Percentiles rank a stretch among this genome's conserved stretches.
Conservation (phyloP, 2,113 vertebrate genomes). For the Callorhinus ursinus region DNA sequence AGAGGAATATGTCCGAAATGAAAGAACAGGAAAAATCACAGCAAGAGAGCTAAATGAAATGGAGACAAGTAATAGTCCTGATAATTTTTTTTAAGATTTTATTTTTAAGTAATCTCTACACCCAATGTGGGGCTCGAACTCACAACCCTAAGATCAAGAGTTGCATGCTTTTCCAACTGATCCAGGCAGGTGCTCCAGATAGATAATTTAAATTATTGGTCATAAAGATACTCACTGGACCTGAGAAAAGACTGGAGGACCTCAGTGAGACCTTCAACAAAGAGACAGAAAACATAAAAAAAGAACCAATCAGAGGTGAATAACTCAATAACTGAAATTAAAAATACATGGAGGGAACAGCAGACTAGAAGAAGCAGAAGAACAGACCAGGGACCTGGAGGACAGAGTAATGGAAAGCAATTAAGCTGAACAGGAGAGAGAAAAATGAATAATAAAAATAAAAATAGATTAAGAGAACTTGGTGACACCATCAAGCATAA, state of each 20-base stretch:
- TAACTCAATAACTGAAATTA: neutral
- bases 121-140: neutral
- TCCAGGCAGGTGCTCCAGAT: neutral
- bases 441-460: neutral
- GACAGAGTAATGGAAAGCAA: neutral
- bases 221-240: neutral
- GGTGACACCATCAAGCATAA: neutral
- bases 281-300: neutral
- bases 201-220: neutral
- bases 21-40: neutral
- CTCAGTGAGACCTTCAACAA: neutral
- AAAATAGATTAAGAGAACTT: neutral
- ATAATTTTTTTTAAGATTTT: neutral
- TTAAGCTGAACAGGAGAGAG: neutral
- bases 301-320: neutral
- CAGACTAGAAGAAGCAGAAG: neutral
- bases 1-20: neutral
- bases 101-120: neutral
- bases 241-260: neutral
- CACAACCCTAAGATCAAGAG: neutral
- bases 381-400: neutral
- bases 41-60: neutral
- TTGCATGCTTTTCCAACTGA: neutral
- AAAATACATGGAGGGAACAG: neutral
- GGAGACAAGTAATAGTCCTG: neutral